Base-by-base conservation (phyloP, 2,888 invertebrate genomes). In the Drosophila borealis region DNA sequence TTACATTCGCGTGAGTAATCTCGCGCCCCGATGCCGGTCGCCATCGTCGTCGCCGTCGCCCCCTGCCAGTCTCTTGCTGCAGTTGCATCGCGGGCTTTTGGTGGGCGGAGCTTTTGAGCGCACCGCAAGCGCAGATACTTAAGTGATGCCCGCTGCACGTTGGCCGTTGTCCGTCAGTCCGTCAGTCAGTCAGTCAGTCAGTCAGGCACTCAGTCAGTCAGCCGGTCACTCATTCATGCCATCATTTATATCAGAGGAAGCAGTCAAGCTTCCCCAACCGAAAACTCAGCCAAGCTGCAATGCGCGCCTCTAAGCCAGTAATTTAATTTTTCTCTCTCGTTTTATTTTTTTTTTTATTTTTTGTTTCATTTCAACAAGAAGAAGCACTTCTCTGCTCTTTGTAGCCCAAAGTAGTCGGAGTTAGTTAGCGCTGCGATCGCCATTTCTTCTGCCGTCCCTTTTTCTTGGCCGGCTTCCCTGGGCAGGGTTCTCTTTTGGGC, bases 1-100 rank as follows among this genome's bases (percentile, higher is more conserved):
- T 91, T 91, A 91, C 91, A 81, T 90, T 91, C 91, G 91, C 91
- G 91, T 91, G 90, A 91, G 91, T 90, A 91, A 91, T 87, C 87
- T 89, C 74, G 83, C 87, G 83, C 81, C 81, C 74, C 80, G 63
- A 57, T 74, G 71, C 81, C 72, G 56, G 59, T 63, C 53, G 39
- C 48, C 36, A 41, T 36, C 50, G n/a, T 29, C 41, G 25, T 0
- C 2, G 8, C 37, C 33, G 2, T 17, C 42, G 6, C 10, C 37
- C 2, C 3, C 36, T 29, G 4, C 8, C 17, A 36, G 4, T 17
- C 54, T 6, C 48, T 25, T 46, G 66, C 62, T 73, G 81, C 71
- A 70, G 72, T 64, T 76, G 74, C 74, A 74, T 55, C 78, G 70
- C 55, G 56, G 63, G 55, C 48, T 70, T n/a, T 54, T 50, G 74